Percentiles rank a stretch among this genome's conserved stretches.
Conservation (phyloP, 2,797 vertebrate species). For the Euthynnus affinis region DNA sequence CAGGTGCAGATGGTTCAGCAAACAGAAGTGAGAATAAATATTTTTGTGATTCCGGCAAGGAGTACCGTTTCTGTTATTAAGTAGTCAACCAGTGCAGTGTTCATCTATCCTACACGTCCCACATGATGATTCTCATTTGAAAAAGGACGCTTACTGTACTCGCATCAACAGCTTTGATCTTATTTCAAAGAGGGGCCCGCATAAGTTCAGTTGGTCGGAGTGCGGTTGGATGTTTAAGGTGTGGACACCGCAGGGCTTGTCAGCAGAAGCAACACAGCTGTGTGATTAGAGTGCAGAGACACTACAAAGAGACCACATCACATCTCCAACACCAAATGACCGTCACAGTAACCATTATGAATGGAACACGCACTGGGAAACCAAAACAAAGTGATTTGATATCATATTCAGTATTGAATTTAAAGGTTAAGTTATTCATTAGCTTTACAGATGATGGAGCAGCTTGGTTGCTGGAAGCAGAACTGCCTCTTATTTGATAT, state of each 20-base stretch:
- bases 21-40: slow-evolving; percentile 14
- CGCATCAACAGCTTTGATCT: slow-evolving; percentile 73
- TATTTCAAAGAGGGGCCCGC: slow-evolving; percentile 70
- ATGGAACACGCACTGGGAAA: slow-evolving; percentile 18
- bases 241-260: slow-evolving; percentile 74
- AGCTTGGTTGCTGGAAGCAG: slow-evolving; percentile 3
- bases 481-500: slow-evolving; percentile 24
- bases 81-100: background rate
- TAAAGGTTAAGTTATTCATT: background rate
- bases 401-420: slow-evolving; percentile 5
- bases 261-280: slow-evolving; percentile 74
- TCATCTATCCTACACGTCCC: slow-evolving; percentile 25
- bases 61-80: slow-evolving; percentile 30
- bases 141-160: slow-evolving; percentile 58
- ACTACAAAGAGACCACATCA: slow-evolving; percentile 76
- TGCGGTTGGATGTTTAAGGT: slow-evolving; percentile 73
- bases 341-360: slow-evolving; percentile 35
- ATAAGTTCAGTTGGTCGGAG: slow-evolving; percentile 57
- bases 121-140: slow-evolving; percentile 41
- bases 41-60: slow-evolving; percentile 13
- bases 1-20: slow-evolving; percentile 46
- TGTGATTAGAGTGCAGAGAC: slow-evolving; percentile 71
- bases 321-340: slow-evolving; percentile 62
- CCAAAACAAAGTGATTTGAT: slow-evolving; percentile 38
- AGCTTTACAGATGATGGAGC: slow-evolving; percentile 16